Base-by-base conservation (phyloP, 2,888 invertebrate genomes). In the Amphimallon solstitiale region DNA sequence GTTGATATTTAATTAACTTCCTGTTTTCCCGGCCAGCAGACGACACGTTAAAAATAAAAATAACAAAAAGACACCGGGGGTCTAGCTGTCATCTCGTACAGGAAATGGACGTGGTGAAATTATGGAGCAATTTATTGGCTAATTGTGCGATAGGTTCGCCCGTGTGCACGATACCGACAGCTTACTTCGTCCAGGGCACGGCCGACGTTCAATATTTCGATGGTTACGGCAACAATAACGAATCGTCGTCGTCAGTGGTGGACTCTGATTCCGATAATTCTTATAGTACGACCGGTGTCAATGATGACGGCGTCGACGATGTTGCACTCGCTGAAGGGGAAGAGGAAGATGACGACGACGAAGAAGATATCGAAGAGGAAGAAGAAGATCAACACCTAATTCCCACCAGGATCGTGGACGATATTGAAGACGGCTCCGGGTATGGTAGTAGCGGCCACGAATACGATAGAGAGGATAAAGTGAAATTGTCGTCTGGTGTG, bases 41-140 rank as follows among this genome's bases (percentile, higher is more conserved):
- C 49, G 29, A 29, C 29, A 29, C 29, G 29, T 29, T 29, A 29
- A 29, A 29, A n/a, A n/a, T n/a, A n/a, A 29, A 29, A 29, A 29
- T 29, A n/a, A n/a, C 9, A 29, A 29, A 29, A 29, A 29, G 7
- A 29, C 29, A 29, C 6, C 29, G 29, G n/a, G 21, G 19, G 12
- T 10, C 17, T 15, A n/a, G 14, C 10, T 37, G 19, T 9, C 4
- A 12, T 29, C 46, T 15, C 23, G 34, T n/a, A 40, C n/a, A 54
- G 9, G 45, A 70, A 67, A 73, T 73, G 73, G 73, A 73, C 66
- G 62, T 73, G 45, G 70, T 70, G 46, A 71, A 69, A 38, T 63
- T 73, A 51, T 73, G 71, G 73, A 68, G 67, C 51, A 71, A 65
- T 49, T 54, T 73, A 45, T 60, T 72, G 60, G 70, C 73, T 37